Conservation (phyloP, 2,113 vertebrate species). For the Corvus hawaiiensis region DNA sequence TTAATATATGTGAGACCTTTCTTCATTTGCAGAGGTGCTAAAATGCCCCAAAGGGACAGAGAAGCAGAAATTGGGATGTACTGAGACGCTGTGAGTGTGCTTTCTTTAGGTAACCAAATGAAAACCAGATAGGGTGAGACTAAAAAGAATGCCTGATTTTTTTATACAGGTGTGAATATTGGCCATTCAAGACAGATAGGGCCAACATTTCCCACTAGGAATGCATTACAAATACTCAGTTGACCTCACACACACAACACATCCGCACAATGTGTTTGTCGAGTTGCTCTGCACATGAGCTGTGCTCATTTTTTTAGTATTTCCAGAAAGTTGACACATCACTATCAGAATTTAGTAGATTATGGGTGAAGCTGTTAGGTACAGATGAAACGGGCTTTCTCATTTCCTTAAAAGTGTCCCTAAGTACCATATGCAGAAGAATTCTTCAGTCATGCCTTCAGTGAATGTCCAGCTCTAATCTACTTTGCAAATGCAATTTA, state of each 20-base stretch:
- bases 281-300: neutral
- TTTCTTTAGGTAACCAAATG: neutral
- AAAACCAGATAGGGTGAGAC: neutral
- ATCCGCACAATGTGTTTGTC: neutral
- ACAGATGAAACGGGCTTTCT: neutral
- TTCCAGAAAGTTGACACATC: neutral
- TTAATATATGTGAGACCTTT: neutral
- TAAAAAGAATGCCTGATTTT: neutral
- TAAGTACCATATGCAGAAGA: neutral
- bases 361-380: neutral
- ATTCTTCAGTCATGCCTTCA: neutral
- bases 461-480: neutral
- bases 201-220: neutral
- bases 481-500: neutral
- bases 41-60: neutral
- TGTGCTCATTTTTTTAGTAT: neutral
- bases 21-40: neutral
- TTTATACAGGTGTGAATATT: neutral
- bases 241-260: rapidly evolving
- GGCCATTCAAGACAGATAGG: neutral
- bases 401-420: neutral
- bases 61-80: neutral
- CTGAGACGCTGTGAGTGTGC: neutral
- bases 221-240: neutral
- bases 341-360: neutral